Conservation (phyloP, 1,140 invertebrate genomes). For the Aleiodes sp. region DNA sequence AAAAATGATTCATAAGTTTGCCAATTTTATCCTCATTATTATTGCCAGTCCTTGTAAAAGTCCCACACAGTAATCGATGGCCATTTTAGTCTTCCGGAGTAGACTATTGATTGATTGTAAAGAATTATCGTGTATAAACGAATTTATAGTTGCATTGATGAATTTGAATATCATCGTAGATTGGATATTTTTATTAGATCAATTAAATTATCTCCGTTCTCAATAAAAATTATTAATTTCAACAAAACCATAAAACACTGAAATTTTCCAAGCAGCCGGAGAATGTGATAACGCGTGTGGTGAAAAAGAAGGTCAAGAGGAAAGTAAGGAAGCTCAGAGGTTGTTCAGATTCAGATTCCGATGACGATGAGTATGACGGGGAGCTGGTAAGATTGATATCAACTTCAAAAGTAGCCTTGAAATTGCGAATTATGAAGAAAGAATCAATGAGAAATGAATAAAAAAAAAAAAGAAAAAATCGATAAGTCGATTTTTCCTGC, state of each 20-base stretch:
- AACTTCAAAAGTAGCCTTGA: background rate
- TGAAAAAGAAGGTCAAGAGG: constrained; percentile 64
- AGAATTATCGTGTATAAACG: background rate
- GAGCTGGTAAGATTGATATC: constrained; percentile 57
- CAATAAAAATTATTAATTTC: background rate
- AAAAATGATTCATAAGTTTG: background rate
- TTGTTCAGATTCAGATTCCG: constrained; percentile 59
- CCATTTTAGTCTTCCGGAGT: background rate
- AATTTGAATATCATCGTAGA: no score
- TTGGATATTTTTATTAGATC: no score
- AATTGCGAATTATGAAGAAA: background rate
- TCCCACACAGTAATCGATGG: background rate
- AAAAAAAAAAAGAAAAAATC: no score
- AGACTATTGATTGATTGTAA: background rate
- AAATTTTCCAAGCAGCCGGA: constrained; percentile 58
- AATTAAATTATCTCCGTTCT: no score
- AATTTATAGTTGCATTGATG: background rate
- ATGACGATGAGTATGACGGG: constrained; percentile 59
- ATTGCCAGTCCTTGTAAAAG: background rate
- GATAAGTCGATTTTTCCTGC: no score
- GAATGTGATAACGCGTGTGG: constrained; percentile 59
- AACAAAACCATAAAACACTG: background rate
- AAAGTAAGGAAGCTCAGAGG: constrained; percentile 65
- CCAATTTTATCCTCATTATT: background rate
- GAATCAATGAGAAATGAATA: no score